Percentiles rank a stretch among this genome's conserved stretches.
Evolutionary conservation across 92 coral and sea anemone genomes (phyloP).

Genomic region (Isaurus tuberculatus): DNA sequence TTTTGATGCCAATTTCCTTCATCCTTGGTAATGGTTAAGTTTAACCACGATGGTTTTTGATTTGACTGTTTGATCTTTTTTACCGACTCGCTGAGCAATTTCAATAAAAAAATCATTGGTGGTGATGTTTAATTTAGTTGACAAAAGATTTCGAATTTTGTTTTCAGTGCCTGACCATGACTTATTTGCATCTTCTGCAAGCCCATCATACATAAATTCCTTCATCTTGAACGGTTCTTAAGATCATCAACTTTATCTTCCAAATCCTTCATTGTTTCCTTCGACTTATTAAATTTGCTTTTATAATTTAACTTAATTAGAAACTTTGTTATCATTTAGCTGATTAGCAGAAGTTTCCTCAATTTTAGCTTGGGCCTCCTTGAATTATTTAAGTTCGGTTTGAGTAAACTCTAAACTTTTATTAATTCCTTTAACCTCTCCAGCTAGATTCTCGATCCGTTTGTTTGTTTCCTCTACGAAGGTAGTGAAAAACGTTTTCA

Average conservation of each 20-base stretch:
- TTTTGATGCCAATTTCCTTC: constrained; percentile 20
- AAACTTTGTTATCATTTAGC: too few species aligned
- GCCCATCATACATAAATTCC: constrained; percentile 5
- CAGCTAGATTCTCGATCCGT: too few species aligned
- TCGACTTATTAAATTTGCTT: too few species aligned
- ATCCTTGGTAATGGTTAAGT: constrained; percentile 18
- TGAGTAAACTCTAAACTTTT: too few species aligned
- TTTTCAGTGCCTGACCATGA: constrained; percentile 26
- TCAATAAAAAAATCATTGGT: constrained; percentile 12
- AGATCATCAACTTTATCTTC: constrained; percentile 3
- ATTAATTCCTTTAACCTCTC: too few species aligned
- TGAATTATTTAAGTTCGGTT: too few species aligned
- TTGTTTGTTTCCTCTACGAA: too few species aligned
- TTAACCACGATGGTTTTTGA: constrained; percentile 37
- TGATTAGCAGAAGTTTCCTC: too few species aligned
- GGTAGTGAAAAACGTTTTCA: too few species aligned
- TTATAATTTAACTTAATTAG: too few species aligned
- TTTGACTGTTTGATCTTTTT: background rate
- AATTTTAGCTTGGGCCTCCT: too few species aligned
- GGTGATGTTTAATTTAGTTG: constrained; percentile 7
- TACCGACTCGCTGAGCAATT: constrained; percentile 40
- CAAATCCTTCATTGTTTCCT: background rate
- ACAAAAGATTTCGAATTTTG: constrained; percentile 12
- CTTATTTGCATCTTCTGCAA: constrained; percentile 10
- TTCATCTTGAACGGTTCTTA: background rate